Evolutionary conservation across 2,113 vertebrate species (phyloP).

Genomic region (Poeciliopsis turrubarensis): DNA sequence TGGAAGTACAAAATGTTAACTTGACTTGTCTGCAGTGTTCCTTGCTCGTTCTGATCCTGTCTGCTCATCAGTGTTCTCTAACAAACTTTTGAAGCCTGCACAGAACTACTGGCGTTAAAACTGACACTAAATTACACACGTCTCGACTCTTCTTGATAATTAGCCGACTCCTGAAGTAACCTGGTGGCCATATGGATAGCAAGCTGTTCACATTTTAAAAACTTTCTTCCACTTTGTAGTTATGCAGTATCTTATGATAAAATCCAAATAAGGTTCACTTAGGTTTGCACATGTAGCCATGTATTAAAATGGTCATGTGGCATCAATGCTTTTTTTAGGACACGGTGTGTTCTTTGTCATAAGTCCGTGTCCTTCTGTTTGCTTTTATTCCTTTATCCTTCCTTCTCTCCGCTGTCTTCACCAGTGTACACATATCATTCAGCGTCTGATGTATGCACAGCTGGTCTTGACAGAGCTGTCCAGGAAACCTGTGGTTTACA

Average conservation of each 20-base stretch:
- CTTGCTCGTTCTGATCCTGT: too few relatives aligned
- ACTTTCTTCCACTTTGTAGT: background rate
- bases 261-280: background rate
- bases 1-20: too few relatives aligned
- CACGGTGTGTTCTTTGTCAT: constrained; percentile 12
- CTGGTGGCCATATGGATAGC: background rate
- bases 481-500: constrained; percentile 76
- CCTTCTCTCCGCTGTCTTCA: constrained; percentile 21
- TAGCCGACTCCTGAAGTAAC: too few relatives aligned
- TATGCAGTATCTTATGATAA: background rate
- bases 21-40: too few relatives aligned
- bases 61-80: too few relatives aligned
- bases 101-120: too few relatives aligned
- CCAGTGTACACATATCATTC: constrained; percentile 37
- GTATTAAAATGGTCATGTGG: background rate
- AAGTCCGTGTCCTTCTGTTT: constrained; percentile 22
- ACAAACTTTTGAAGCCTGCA: too few relatives aligned
- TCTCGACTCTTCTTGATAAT: too few relatives aligned
- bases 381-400: constrained; percentile 12
- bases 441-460: constrained; percentile 77
- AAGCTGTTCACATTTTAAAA: background rate
- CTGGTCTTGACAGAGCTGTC: constrained; percentile 72
- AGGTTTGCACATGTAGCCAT: background rate
- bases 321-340: background rate
- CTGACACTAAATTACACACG: too few relatives aligned